Percentiles rank a stretch among this genome's conserved stretches.
phyloP scores from a whole-genome alignment of 2,888 invertebrate genomes.

The Ecliptopera silaceata region DNA sequence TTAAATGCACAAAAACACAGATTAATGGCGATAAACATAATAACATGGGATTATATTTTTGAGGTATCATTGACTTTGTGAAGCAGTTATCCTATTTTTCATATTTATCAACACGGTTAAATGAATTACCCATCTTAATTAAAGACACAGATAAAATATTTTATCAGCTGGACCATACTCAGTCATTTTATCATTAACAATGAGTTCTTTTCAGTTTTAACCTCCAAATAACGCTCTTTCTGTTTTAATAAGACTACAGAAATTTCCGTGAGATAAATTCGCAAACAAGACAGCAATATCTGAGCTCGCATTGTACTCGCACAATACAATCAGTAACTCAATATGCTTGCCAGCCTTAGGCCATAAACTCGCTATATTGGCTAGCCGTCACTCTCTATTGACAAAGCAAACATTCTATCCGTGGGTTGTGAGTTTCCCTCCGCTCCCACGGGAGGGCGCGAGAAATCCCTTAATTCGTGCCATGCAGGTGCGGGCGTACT shows the following conservation, averaged over 20 bases:
- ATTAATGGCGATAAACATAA: constrained; percentile 4
- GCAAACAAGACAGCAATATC: constrained; percentile 13
- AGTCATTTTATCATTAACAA: no score
- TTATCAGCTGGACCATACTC: no score
- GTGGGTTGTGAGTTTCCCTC: constrained; percentile 49
- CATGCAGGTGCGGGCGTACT: constrained; percentile 69
- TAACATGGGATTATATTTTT: neutral
- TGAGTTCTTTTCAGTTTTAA: no score
- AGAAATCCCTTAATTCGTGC: constrained; percentile 80
- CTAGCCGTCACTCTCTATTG: constrained; percentile 70
- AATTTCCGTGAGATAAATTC: constrained; percentile 4
- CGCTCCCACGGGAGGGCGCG: constrained; percentile 82
- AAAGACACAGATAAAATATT: no score
- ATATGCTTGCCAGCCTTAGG: constrained; percentile 49
- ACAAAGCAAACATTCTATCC: constrained; percentile 69
- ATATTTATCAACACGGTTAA: no score
- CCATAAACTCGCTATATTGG: constrained; percentile 52
- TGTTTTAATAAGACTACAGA: neutral
- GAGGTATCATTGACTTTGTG: no score
- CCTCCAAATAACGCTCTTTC: neutral
- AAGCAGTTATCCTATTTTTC: no score
- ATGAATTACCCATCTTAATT: no score
- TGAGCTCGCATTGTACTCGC: constrained; percentile 3
- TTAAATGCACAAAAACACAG: constrained; percentile 20
- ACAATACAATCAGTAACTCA: constrained; percentile 40